phyloP scores from a whole-genome alignment of 2,888 invertebrate genomes.

The Heteromurus nitidus region DNA sequence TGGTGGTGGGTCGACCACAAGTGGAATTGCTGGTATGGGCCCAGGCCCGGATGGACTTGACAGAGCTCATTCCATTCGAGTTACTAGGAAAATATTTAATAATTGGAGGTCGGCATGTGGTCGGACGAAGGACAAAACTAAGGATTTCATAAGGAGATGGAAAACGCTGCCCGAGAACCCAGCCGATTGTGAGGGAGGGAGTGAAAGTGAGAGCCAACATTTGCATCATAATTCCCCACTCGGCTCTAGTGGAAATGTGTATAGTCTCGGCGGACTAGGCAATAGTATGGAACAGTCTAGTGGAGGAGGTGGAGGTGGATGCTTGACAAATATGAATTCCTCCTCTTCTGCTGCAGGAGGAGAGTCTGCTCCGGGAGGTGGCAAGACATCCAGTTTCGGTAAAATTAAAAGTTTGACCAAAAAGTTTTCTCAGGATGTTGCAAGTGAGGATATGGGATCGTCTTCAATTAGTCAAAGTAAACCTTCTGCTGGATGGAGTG shows the following conservation, averaged over 20 bases:
- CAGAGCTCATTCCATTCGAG: conserved; percentile 68
- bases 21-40: conserved; percentile 4
- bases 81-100: conserved; percentile 83
- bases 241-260: conserved; percentile 30
- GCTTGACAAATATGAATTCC: not conserved
- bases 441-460: conserved; percentile 50
- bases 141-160: conserved; percentile 79
- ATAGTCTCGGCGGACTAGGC: conserved; percentile 4
- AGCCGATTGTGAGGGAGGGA: conserved; percentile 65
- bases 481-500: conserved; percentile 82
- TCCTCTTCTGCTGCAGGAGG: conserved; percentile 78
- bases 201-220: conserved; percentile 45
- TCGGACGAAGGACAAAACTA: conserved; percentile 84
- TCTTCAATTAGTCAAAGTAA: conserved; percentile 61
- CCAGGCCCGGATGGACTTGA: conserved; percentile 67
- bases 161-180: conserved; percentile 73
- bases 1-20: conserved; percentile 15
- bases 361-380: conserved; percentile 15
- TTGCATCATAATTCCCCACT: conserved; percentile 34
- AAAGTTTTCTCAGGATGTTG: conserved; percentile 73
- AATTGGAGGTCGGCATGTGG: conserved; percentile 82
- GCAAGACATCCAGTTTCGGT: conserved; percentile 43
- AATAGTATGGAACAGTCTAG: conserved; percentile 43
- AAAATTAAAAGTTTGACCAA: conserved; percentile 80
- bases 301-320: conserved; percentile 25